Percentiles rank a stretch among this genome's conserved stretches.
Conservation (phyloP, 1,140 invertebrate species). For the Heliothis subflexa region DNA sequence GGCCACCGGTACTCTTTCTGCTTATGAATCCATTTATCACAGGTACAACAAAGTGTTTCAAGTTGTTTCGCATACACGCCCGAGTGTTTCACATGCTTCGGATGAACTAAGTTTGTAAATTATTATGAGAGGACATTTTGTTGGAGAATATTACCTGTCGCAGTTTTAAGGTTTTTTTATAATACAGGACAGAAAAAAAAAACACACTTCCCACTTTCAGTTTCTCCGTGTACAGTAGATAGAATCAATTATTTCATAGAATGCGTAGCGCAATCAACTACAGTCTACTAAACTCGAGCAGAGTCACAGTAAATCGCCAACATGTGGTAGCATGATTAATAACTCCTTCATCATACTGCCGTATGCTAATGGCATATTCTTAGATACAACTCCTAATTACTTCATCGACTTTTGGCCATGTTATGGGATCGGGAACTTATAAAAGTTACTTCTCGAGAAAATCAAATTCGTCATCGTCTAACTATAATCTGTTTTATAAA, state of each 20-base stretch:
- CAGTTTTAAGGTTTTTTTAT: background rate
- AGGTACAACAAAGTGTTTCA: conserved; percentile 43
- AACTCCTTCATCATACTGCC: conserved; percentile 50
- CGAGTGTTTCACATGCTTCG: conserved; percentile 19
- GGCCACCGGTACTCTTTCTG: conserved; percentile 41
- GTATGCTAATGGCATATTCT: conserved; percentile 41
- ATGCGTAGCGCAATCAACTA: no score
- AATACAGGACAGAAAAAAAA: background rate
- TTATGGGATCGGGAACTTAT: no score
- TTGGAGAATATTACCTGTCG: background rate
- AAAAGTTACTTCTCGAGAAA: no score
- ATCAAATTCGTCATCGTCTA: background rate
- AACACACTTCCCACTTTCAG: no score
- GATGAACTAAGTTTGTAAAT: conserved; percentile 8
- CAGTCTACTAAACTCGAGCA: no score
- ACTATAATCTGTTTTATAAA: background rate
- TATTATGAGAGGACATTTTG: background rate
- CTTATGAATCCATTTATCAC: conserved; percentile 49
- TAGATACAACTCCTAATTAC: background rate
- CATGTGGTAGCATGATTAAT: background rate
- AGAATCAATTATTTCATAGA: background rate
- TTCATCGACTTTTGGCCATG: background rate
- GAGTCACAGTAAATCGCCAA: no score
- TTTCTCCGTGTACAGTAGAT: background rate
- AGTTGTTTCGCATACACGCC: conserved; percentile 37